Base-by-base conservation (phyloP, 2,113 vertebrate genomes). In the Cyprinodon variegatus region DNA sequence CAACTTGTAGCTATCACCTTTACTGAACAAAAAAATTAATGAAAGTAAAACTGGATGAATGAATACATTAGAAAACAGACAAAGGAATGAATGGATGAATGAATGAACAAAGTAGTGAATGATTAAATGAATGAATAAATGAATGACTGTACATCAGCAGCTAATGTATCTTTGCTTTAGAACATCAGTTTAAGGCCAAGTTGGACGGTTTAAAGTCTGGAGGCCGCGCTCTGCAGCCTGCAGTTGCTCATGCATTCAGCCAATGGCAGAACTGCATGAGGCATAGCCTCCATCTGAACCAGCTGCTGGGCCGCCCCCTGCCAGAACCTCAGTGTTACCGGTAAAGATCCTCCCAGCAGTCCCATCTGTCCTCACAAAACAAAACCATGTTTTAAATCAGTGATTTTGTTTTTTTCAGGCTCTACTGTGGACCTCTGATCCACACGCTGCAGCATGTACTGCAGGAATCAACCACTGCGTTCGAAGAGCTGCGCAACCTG, bases 261-360 rank as follows among this genome's bases (percentile, higher is more conserved):
- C 63, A 65, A 3, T 74, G 72, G 72, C 50, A 0, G 72, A 59
- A 39, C 72, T 60, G 72, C 72, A 37, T 74, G 72, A 66, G 62
- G 50, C 72, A 74, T 38, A 74, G 72, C 63, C 48, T 74, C 72
- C 39, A 60, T 39, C 72, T 74, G 63, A 74, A 66, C 72, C 72
- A 74, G 72, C 63, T 74, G 72, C 72, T 74, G 38, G 4, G 63
- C 11, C 66, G 39, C 15, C 63, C 63, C 45, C 72, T 74, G 53
- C 50, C n/a, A 14, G 63, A 74, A 60, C 50, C 72, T 3, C n/a
- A 2, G 3, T 74, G 50, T 59, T 29, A 5, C 2, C 14, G 15
- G 72, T 74, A 74, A 74, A 20, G 12, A 43, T 62, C 50, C 5
- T 11, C 43, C 9, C 43, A 11, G 43, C 43, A 11, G 43, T 45